Evolutionary conservation across 2,888 invertebrate genomes (phyloP).

Genomic region (Agapetus fuscipes): DNA sequence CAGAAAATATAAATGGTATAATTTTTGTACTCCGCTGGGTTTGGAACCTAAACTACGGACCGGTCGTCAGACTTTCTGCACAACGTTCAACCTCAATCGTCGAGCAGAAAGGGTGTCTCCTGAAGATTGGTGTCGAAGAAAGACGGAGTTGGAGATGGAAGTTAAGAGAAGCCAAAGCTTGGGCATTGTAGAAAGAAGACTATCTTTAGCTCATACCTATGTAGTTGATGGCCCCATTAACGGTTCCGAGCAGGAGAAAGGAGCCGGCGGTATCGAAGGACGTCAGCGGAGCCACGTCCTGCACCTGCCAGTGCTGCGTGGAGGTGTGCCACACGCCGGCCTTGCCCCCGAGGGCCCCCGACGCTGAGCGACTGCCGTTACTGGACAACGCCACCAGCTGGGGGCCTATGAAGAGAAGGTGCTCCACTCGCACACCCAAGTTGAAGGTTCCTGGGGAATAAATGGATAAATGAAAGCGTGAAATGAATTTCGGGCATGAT

Average conservation of each 20-base stretch:
- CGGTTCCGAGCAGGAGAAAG: conserved; percentile 88
- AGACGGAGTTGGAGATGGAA: too few species aligned
- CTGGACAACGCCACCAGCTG: conserved; percentile 91
- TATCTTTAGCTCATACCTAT: too few species aligned
- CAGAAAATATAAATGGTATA: too few species aligned
- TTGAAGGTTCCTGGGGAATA: conserved; percentile 69
- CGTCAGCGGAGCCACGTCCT: conserved; percentile 90
- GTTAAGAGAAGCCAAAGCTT: too few species aligned
- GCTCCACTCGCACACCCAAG: conserved; percentile 85
- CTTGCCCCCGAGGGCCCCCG: conserved; percentile 50
- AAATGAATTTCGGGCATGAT: too few species aligned
- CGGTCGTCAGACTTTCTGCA: too few species aligned
- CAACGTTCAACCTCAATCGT: too few species aligned
- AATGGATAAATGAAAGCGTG: conserved; percentile 2
- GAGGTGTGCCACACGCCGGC: conserved; percentile 99
- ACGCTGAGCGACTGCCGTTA: conserved; percentile 30
- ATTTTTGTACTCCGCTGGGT: too few species aligned
- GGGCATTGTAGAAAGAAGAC: too few species aligned
- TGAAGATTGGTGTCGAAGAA: too few species aligned
- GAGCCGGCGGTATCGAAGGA: conserved; percentile 97
- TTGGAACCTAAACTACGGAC: too few species aligned
- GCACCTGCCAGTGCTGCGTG: conserved; percentile 98
- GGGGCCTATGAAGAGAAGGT: conserved; percentile 94
- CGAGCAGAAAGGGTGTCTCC: too few species aligned
- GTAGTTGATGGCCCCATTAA: conserved; percentile 94